Evolutionary conservation across 2,113 vertebrate species (phyloP), one percentile per base, ranked within the genome.

Genomic region (Hemiprocne comata): DNA sequence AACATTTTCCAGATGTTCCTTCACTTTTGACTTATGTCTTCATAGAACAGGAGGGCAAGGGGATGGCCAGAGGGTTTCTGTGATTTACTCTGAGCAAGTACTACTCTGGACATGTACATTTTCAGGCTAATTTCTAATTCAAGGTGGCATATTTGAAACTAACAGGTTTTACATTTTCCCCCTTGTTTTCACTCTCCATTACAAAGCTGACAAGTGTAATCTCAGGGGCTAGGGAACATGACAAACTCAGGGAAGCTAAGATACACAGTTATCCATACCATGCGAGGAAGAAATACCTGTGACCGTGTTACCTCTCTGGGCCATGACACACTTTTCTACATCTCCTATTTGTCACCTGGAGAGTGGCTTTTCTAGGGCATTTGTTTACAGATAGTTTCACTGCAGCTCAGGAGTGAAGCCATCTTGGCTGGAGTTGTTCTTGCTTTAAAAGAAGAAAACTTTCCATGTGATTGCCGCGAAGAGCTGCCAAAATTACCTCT

Each of bases 231-330:
- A 11, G 14, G 19, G 38, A 50, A 50, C 38, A 2, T 1, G 14
- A 17, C 9, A 48, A 8, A 19, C n/a, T 29, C 79, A 6, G 5
- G 34, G 51, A 29, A 58, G 13, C 14, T 14, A 10, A 13, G 14
- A 33, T 11, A 14, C n/a, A 5, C 6, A 1, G 13, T 26, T 42
- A 17, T 18, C 36, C 13, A 3, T 50, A 4, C 13, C 13, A 3
- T 3, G 8, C 38, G 23, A 76, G 20, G 18, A 34, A 55, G 6
- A 46, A 44, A 46, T 64, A 38, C 44, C 26, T 18, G 55, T 51
- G n/a, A 8, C 55, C 5, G 0, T 10, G 69, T 53, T 44, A 11
- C 40, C 55, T 46, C 57, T 62, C 40, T 12, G n/a, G 75, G 70
- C 44, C 7, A 0, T 18, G 38, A 28, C 13, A 20, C 33, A 20